phyloP scores from a whole-genome alignment of 2,888 invertebrate species.

The Cerastis leucographa region DNA sequence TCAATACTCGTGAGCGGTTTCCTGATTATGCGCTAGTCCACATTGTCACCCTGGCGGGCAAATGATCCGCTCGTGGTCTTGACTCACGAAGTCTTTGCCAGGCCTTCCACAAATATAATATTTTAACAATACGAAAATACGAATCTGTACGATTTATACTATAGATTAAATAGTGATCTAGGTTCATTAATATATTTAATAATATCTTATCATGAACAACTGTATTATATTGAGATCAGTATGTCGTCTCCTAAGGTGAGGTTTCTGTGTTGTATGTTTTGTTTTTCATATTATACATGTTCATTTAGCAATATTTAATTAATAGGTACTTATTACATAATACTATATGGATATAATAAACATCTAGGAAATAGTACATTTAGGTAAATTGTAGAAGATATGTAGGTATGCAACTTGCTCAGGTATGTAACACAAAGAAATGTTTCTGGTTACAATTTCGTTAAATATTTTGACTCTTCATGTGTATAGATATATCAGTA shows the following conservation, averaged over 20 bases:
- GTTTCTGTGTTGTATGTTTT: conserved; percentile 57
- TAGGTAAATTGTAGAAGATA: conserved; percentile 66
- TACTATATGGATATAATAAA: conserved; percentile 44
- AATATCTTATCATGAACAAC: conserved; percentile 37
- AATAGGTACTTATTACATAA: conserved; percentile 51
- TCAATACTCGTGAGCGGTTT: conserved; percentile 5
- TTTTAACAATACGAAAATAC: conserved; percentile 47
- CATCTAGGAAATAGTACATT: conserved; percentile 58
- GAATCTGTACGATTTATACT: conserved; percentile 30
- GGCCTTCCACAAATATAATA: conserved; percentile 14
- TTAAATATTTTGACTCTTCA: not conserved
- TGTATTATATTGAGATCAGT: conserved; percentile 43
- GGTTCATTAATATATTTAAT: conserved; percentile 27
- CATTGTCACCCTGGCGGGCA: not conserved
- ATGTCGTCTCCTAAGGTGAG: conserved; percentile 52
- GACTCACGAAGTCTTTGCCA: conserved; percentile 1
- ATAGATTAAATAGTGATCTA: conserved; percentile 37
- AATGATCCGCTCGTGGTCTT: not conserved
- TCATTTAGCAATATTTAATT: conserved; percentile 33
- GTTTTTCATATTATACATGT: conserved; percentile 34
- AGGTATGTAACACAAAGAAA: conserved; percentile 32
- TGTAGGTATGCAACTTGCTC: conserved; percentile 55
- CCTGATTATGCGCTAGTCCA: conserved; percentile 9
- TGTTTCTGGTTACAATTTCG: conserved; percentile 22
- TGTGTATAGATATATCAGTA: conserved; percentile 2